Evolutionary conservation across 1,140 invertebrate genomes (phyloP).

Genomic region (Melanaphis sacchari): DNA sequence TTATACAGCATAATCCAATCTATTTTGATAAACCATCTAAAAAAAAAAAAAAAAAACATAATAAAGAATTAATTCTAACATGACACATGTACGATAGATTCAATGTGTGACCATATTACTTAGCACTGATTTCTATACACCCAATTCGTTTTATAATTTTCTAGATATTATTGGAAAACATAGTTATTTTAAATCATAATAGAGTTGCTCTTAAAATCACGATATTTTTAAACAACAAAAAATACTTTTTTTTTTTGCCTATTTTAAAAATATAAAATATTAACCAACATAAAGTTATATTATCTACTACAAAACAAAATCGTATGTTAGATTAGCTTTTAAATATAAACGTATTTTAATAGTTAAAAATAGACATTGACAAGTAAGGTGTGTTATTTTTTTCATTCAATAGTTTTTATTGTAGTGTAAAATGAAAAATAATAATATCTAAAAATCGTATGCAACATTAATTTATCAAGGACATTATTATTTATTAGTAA

Average conservation of each 20-base stretch:
- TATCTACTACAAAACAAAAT: neutral
- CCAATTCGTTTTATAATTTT: neutral
- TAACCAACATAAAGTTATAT: neutral
- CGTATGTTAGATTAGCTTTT: neutral
- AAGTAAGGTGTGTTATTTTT: too few relatives aligned
- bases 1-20: constrained; percentile 57
- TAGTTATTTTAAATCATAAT: neutral
- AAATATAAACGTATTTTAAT: neutral
- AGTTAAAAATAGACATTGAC: neutral
- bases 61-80: neutral
- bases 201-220: neutral
- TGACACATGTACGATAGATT: neutral
- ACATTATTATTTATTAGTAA: neutral
- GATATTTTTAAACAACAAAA: neutral
- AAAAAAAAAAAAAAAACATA: too few relatives aligned
- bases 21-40: constrained; percentile 57
- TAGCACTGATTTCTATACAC: neutral
- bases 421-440: too few relatives aligned
- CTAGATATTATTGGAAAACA: neutral
- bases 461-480: neutral
- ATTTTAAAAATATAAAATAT: neutral
- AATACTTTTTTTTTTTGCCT: neutral
- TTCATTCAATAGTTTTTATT: too few relatives aligned
- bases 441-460: neutral
- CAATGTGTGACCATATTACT: neutral